Conservation (phyloP, 2,113 vertebrate genomes). For the Pygoscelis antarcticus region DNA sequence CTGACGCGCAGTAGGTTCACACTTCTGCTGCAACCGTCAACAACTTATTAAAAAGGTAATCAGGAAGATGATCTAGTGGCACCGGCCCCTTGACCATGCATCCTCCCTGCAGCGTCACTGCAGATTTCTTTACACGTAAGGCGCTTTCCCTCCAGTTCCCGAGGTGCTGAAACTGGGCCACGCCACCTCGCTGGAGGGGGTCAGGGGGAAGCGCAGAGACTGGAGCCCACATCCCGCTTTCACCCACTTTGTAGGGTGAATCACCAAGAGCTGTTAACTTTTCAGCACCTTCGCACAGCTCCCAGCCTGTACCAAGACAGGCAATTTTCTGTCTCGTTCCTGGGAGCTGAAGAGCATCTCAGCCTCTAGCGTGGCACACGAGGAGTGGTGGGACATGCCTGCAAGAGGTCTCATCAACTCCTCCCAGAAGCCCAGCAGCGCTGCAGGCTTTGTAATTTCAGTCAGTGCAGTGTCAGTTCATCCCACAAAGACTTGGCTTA, state of each 20-base stretch:
- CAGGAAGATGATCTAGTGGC: neutral
- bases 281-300: neutral
- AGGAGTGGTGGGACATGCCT: neutral
- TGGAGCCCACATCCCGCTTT: neutral
- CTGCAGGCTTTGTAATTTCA: neutral
- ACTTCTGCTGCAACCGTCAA: neutral
- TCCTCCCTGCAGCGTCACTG: neutral
- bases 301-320: neutral
- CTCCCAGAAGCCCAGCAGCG: neutral
- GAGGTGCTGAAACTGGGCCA: neutral
- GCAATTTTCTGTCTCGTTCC: neutral
- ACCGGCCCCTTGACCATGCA: rapidly evolving
- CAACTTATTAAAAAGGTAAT: neutral
- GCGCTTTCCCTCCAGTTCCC: neutral
- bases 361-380: rapidly evolving
- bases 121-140: rapidly evolving
- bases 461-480: neutral
- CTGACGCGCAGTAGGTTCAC: neutral
- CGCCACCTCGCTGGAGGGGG: neutral
- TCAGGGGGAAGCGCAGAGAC: neutral
- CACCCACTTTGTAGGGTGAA: neutral
- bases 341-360: neutral
- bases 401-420: neutral
- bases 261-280: neutral
- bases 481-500: neutral